A percentile compares a stretch with the other conserved stretches of the same genome.
These are phyloP conservation scores for Plotosus lineatus DNA, from an alignment of 2,113 vertebrate species.

Conservation along the genomic window DNA sequence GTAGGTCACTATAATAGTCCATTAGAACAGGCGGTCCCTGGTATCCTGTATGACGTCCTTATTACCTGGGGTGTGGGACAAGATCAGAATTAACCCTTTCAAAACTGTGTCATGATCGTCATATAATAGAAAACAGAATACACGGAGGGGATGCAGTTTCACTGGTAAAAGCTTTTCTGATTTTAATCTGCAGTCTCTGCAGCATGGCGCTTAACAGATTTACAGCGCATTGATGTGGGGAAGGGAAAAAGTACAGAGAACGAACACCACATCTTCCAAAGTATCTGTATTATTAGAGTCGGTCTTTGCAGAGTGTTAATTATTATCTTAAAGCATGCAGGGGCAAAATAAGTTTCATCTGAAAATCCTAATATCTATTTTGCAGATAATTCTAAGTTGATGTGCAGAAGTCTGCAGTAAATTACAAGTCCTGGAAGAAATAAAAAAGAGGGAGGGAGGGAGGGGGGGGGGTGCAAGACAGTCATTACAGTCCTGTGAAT, in stretches of 20 bases:
- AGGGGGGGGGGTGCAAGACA: not conserved
- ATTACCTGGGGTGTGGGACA: conserved; percentile 30
- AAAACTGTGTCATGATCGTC: conserved; percentile 25
- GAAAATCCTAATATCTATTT: conserved; percentile 22
- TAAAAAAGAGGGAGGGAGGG: not conserved
- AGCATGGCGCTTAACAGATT: conserved; percentile 36
- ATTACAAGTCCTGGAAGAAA: conserved; percentile 4
- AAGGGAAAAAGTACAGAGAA: conserved; percentile 28
- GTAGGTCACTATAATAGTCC: not conserved
- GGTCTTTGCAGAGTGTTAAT: conserved; percentile 1
- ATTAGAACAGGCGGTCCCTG: not conserved
- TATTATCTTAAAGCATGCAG: conserved; percentile 18
- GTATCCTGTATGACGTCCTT: conserved; percentile 42
- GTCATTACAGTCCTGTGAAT: conserved; percentile 6
- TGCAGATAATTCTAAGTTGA: conserved; percentile 17
- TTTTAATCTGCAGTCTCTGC: conserved; percentile 38
- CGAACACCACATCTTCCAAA: not conserved
- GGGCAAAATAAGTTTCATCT: not conserved
- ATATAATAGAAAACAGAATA: conserved; percentile 20
- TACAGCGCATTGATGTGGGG: conserved; percentile 41
- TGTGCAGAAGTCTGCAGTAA: not conserved
- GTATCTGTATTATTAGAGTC: conserved; percentile 33
- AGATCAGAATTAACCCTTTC: conserved; percentile 24
- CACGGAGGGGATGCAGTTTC: not conserved
- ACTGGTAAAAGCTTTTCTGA: not conserved